Percentiles rank a stretch among this genome's conserved stretches.
phyloP scores from a whole-genome alignment of 23 tunicate species.

The Clavelina lepadiformis region DNA sequence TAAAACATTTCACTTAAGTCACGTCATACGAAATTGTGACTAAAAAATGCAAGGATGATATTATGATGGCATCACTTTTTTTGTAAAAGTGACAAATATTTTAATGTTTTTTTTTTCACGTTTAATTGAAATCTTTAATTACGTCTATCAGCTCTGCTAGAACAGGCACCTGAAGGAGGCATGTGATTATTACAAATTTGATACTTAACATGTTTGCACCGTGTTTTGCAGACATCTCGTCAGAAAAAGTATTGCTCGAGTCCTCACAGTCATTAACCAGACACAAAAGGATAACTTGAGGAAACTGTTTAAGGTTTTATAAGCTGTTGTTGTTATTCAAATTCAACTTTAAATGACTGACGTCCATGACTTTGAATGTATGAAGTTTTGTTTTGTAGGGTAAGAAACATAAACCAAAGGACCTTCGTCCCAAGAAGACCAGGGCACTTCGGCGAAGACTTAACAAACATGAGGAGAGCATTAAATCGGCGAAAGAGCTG shows the following conservation, averaged over 20 bases:
- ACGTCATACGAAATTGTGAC: no score
- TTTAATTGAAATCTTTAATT: no score
- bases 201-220: no score
- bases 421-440: constrained; percentile 93
- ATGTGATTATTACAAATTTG: no score
- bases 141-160: no score
- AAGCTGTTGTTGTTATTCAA: not conserved
- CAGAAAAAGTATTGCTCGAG: constrained; percentile 92
- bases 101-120: no score
- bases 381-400: constrained; percentile 47
- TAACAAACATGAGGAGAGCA: constrained; percentile 57
- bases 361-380: no score
- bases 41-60: no score
- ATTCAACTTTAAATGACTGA: not conserved
- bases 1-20: no score
- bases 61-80: no score
- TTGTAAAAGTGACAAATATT: no score
- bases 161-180: no score
- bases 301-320: constrained; percentile 64
- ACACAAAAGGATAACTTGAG: constrained; percentile 92
- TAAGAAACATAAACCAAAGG: constrained; percentile 91
- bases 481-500: constrained; percentile 29
- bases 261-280: constrained; percentile 93
- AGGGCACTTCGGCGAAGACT: constrained; percentile 80
- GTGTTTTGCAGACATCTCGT: constrained; percentile 66